These are phyloP conservation scores for Beris morrisii DNA, from an alignment of 2,888 invertebrate species.

Conservation along the genomic window DNA sequence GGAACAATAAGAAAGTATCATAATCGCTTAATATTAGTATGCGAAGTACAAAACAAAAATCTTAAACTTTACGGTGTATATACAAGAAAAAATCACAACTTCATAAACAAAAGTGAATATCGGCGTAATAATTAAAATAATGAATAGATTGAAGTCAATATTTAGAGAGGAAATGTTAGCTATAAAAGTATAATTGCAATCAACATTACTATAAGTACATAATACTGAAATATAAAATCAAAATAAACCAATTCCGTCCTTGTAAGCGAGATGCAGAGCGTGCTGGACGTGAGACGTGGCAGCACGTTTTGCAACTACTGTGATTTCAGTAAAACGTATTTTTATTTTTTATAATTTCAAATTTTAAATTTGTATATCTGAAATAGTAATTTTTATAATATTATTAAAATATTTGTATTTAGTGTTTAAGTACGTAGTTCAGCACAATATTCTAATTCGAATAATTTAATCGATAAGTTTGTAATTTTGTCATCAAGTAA, in stretches of 20 bases:
- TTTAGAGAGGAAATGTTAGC: background rate
- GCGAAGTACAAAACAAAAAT: conserved; percentile 26
- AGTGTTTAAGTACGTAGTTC: conserved; percentile 3
- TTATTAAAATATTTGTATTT: conserved; percentile 3
- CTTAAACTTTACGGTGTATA: conserved; percentile 18
- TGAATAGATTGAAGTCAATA: conserved; percentile 1
- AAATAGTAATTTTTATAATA: background rate
- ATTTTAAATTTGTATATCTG: conserved; percentile 8
- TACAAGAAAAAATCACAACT: background rate
- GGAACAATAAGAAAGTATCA: background rate
- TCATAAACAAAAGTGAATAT: no score
- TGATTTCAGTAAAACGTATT: conserved; percentile 22
- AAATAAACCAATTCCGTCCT: conserved; percentile 25
- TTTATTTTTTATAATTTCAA: conserved; percentile 17
- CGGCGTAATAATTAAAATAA: no score
- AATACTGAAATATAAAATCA: background rate
- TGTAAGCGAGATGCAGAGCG: conserved; percentile 9
- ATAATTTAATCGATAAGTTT: conserved; percentile 8
- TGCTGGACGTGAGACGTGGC: conserved; percentile 3
- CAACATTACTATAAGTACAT: background rate
- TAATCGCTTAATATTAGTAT: conserved; percentile 16
- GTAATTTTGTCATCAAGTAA: conserved; percentile 9
- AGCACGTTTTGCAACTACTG: conserved; percentile 14
- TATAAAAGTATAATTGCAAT: conserved; percentile 10
- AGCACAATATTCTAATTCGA: conserved; percentile 20